phyloP scores from a whole-genome alignment of 2,888 invertebrate species.

The Meteorus colon region DNA sequence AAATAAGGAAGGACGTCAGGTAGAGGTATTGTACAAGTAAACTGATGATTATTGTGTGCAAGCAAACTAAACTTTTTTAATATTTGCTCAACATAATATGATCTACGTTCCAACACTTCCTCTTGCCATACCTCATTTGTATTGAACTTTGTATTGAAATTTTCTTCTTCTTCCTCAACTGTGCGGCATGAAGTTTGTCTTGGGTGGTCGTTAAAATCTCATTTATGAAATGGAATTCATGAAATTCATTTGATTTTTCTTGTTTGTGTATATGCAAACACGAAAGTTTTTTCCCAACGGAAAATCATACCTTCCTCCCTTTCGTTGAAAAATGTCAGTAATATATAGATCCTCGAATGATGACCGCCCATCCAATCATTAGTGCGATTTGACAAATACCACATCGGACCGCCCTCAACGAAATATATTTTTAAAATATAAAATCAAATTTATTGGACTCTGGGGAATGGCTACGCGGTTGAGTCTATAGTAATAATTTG shows the following conservation, averaged over 20 bases:
- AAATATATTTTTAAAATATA: constrained; percentile 49
- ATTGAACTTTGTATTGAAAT: background rate
- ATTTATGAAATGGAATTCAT: constrained; percentile 19
- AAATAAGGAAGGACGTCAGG: background rate
- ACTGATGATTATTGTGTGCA: constrained; percentile 16
- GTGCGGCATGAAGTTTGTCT: constrained; percentile 22
- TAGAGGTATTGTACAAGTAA: background rate
- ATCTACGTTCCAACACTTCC: constrained; percentile 7
- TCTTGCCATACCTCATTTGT: constrained; percentile 21
- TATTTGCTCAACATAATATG: background rate
- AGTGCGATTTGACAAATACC: constrained; percentile 50
- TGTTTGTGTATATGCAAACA: background rate
- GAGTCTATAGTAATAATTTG: background rate
- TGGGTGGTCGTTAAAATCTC: constrained; percentile 33
- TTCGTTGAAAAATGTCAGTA: background rate
- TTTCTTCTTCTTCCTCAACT: background rate
- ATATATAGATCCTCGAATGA: background rate
- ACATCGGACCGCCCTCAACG: background rate
- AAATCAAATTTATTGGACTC: constrained; percentile 57
- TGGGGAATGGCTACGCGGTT: constrained; percentile 52
- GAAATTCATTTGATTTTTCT: background rate
- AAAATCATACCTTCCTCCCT: background rate
- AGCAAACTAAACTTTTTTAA: constrained; percentile 14
- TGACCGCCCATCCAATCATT: constrained; percentile 51
- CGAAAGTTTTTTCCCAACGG: background rate